Evolutionary conservation across 2,113 vertebrate genomes (phyloP).

Genomic region (Notarius lentiginosus): DNA sequence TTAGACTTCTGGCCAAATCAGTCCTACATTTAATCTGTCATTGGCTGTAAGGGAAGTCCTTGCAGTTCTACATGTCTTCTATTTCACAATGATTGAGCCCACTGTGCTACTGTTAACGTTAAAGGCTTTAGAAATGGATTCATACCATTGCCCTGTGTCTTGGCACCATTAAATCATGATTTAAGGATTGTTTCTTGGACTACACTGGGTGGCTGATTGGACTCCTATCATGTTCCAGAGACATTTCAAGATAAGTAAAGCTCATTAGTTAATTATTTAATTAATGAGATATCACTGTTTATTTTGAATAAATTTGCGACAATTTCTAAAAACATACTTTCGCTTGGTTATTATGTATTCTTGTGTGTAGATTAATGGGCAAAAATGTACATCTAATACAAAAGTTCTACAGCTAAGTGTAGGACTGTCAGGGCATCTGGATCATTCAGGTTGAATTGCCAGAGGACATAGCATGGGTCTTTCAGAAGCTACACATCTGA

Average conservation of each 20-base stretch:
- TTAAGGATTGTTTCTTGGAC: background rate
- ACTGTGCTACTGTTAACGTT: background rate
- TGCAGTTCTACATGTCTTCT: background rate
- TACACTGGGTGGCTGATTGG: background rate
- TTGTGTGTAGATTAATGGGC: background rate
- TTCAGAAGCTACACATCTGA: background rate
- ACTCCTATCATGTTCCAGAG: no score
- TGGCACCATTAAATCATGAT: background rate
- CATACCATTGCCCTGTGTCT: background rate
- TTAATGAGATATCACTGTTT: no score
- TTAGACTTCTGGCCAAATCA: background rate
- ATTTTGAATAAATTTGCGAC: background rate
- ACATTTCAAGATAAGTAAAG: no score
- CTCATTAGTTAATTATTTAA: no score
- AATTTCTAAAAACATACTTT: background rate
- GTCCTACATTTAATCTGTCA: background rate
- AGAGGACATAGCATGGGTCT: background rate
- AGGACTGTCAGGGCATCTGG: background rate
- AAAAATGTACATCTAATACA: no score
- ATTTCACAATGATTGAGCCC: background rate
- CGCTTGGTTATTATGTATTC: background rate
- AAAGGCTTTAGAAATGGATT: background rate
- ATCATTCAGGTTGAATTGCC: background rate
- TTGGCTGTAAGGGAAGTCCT: background rate
- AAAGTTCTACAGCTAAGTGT: background rate